A percentile compares a stretch with the other conserved stretches of the same genome.
Evolutionary conservation across 2,888 invertebrate species (phyloP).

Genomic region (Acanthosoma haemorrhoidale): DNA sequence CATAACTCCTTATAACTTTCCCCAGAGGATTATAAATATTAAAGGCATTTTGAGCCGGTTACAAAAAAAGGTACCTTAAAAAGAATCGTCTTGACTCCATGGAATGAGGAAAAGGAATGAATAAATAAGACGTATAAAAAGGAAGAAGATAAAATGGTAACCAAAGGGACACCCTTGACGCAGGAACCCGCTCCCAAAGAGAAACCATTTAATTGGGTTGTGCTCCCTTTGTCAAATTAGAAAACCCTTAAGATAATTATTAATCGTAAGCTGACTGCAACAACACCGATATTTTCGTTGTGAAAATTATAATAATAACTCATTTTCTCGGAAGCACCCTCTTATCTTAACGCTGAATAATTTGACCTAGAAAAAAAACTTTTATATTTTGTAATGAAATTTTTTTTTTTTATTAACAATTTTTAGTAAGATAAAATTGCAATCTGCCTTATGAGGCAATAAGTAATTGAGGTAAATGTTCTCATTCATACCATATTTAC

Average conservation of each 20-base stretch:
- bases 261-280: too few relatives aligned
- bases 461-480: too few relatives aligned
- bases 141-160: neutral
- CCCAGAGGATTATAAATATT: neutral
- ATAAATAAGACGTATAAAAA: neutral
- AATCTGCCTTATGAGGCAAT: too few relatives aligned
- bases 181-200: neutral
- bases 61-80: neutral
- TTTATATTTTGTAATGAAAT: too few relatives aligned
- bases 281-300: too few relatives aligned
- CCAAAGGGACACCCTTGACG: neutral
- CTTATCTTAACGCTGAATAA: too few relatives aligned
- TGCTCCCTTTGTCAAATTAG: slow-evolving; percentile 2
- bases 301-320: too few relatives aligned
- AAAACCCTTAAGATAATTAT: neutral
- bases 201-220: neutral
- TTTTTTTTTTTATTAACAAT: too few relatives aligned
- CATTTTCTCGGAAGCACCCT: too few relatives aligned
- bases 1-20: neutral
- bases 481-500: too few relatives aligned
- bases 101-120: neutral
- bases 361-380: too few relatives aligned
- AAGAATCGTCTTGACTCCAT: neutral
- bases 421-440: too few relatives aligned
- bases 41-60: neutral